These are phyloP conservation scores for Vultur gryphus DNA, from an alignment of 2,797 vertebrate species.

Conservation along the genomic window DNA sequence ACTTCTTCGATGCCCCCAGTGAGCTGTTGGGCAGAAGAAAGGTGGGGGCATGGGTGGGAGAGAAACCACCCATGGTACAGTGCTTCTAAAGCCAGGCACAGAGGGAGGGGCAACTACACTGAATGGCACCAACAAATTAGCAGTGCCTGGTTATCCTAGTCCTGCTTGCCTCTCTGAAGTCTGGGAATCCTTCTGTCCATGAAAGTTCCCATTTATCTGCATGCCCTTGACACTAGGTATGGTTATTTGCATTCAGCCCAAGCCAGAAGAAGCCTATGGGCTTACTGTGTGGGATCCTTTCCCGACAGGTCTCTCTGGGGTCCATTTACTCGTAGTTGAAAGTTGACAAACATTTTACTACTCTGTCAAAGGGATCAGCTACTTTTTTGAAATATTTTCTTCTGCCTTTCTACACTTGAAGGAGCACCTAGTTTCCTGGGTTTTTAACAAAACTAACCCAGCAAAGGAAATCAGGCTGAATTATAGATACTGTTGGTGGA, in stretches of 20 bases:
- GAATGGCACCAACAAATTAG: background rate
- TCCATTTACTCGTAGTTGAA: background rate
- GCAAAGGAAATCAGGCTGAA: background rate
- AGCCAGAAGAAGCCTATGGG: background rate
- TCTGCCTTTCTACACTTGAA: background rate
- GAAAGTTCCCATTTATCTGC: background rate
- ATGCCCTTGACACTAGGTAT: background rate
- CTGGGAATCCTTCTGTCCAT: background rate
- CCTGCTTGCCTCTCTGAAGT: background rate
- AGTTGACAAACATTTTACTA: background rate
- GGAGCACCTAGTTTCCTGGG: background rate
- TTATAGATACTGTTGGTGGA: background rate
- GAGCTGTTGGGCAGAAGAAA: background rate
- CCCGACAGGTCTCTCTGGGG: background rate
- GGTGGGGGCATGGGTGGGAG: background rate
- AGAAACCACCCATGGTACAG: background rate
- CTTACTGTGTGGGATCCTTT: background rate
- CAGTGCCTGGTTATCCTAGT: background rate
- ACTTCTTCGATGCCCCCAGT: background rate
- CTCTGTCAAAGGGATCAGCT: background rate
- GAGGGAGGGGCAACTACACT: background rate
- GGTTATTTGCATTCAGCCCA: background rate
- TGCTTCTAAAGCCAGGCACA: background rate
- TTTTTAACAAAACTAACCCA: background rate
- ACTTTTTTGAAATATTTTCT: background rate